phyloP scores from a whole-genome alignment of 2,113 vertebrate species.

The Mandrillus leucophaeus region DNA sequence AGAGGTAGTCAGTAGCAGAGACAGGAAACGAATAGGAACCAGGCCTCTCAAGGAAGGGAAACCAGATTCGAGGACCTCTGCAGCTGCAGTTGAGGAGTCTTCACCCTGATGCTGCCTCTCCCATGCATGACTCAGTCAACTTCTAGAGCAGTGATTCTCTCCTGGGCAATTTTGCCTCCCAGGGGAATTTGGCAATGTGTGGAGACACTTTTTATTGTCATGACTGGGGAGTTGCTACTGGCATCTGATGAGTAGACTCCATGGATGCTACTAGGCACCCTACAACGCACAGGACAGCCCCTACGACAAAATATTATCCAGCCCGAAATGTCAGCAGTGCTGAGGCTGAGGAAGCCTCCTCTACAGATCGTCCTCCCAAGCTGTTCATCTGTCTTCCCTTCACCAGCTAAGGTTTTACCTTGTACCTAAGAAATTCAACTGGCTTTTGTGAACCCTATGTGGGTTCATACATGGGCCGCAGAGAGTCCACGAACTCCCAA shows the following conservation, averaged over 20 bases:
- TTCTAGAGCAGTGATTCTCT: background rate
- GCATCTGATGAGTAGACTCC: background rate
- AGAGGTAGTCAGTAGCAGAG: background rate
- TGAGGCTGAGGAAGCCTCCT: background rate
- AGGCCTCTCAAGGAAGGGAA: background rate
- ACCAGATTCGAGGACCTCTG: background rate
- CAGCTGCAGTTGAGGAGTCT: background rate
- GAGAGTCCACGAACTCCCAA: background rate
- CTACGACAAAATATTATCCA: background rate
- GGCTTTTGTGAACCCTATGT: background rate
- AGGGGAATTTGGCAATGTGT: background rate
- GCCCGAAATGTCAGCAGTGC: background rate
- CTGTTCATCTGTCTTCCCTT: background rate
- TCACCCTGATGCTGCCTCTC: background rate
- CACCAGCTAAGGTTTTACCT: background rate
- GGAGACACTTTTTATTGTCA: background rate
- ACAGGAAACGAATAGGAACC: background rate
- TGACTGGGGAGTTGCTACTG: background rate
- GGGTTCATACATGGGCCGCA: background rate
- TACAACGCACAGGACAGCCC: background rate
- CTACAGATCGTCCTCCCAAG: background rate
- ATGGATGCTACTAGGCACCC: background rate
- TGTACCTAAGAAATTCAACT: background rate
- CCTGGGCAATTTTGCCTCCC: background rate
- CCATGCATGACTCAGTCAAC: background rate